These are phyloP conservation scores for Esox niger DNA, from an alignment of 2,113 vertebrate species.

Conservation along the genomic window DNA sequence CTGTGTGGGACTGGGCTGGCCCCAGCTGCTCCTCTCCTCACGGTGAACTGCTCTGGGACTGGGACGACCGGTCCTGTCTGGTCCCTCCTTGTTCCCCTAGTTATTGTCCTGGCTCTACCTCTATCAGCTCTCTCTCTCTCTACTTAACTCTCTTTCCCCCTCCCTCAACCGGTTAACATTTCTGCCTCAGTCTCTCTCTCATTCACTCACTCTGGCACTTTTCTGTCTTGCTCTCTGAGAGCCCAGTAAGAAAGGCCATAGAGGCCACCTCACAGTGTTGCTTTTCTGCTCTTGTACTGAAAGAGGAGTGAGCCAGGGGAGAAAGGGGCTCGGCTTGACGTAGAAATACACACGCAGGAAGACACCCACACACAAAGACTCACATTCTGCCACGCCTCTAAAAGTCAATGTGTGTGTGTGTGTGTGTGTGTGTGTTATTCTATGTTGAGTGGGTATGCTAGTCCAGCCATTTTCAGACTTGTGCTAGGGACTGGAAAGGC, in stretches of 20 bases:
- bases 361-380: no score
- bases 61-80: slow-evolving; percentile 34
- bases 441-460: no score
- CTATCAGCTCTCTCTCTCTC: not conserved
- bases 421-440: no score
- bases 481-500: no score
- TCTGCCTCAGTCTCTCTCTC: not conserved
- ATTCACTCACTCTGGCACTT: not conserved
- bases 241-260: not conserved
- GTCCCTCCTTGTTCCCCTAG: slow-evolving; percentile 1
- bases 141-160: not conserved
- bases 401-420: not conserved
- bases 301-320: slow-evolving; percentile 1
- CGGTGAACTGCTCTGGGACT: not conserved
- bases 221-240: not conserved
- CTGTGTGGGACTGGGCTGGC: slow-evolving; percentile 17
- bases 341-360: no score
- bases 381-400: no score
- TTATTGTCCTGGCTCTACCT: slow-evolving; percentile 6
- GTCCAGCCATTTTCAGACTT: no score
- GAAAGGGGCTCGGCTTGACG: not conserved
- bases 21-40: slow-evolving; percentile 3
- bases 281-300: not conserved
- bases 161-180: not conserved
- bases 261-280: not conserved